These are phyloP conservation scores for Borostomias antarcticus DNA, from an alignment of 2,797 vertebrate species.

Conservation along the genomic window DNA sequence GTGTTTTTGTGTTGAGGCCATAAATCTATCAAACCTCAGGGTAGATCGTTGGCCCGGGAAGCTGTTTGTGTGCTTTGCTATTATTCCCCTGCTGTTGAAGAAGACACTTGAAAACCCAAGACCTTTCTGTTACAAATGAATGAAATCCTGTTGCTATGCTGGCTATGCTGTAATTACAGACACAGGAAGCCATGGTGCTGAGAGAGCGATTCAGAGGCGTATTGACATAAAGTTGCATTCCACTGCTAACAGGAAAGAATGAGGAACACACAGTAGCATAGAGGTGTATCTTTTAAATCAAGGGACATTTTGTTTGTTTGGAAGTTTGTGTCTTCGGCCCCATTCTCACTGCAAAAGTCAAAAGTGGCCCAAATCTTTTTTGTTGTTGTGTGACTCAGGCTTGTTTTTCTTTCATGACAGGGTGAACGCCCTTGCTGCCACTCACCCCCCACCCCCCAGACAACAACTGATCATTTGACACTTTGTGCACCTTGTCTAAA, in stretches of 20 bases:
- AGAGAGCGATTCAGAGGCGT: background rate
- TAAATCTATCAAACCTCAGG: conserved; percentile 73
- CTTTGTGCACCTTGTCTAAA: too few species aligned
- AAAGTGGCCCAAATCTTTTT: too few species aligned
- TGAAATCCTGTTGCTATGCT: conserved; percentile 7
- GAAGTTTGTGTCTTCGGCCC: too few species aligned
- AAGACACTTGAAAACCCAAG: conserved; percentile 30
- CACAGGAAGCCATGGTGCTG: background rate
- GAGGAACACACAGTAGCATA: background rate
- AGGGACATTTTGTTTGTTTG: too few species aligned
- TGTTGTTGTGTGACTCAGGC: too few species aligned
- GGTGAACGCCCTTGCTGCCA: too few species aligned
- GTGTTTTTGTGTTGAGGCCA: conserved; percentile 42
- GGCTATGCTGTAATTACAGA: conserved; percentile 14
- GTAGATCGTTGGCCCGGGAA: conserved; percentile 15
- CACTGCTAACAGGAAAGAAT: conserved; percentile 18
- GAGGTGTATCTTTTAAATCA: too few species aligned
- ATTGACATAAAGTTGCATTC: too few species aligned
- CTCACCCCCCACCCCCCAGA: too few species aligned
- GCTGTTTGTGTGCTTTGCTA: background rate
- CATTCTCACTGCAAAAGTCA: too few species aligned
- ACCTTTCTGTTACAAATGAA: conserved; percentile 36
- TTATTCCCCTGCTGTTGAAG: conserved; percentile 27
- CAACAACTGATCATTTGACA: too few species aligned
- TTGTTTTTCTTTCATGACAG: too few species aligned